phyloP scores from a whole-genome alignment of 2,113 vertebrate genomes.

The Odontophorus gujanensis region DNA sequence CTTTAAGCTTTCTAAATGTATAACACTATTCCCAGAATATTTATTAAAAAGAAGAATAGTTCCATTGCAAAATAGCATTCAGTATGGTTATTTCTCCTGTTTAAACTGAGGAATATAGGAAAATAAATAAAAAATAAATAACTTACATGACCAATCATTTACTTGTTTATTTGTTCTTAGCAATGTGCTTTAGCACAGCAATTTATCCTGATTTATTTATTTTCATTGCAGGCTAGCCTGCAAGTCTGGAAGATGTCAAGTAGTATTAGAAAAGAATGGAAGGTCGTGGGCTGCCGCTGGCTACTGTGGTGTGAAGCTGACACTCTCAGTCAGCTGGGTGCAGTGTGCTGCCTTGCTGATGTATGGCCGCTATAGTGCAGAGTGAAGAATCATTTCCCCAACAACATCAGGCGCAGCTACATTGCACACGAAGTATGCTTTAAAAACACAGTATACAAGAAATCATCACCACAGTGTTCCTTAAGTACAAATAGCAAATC shows the following conservation, averaged over 20 bases:
- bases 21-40: conserved; percentile 51
- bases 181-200: neutral
- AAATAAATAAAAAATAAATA: neutral
- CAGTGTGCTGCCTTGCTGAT: fast-evolving
- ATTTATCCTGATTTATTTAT: neutral
- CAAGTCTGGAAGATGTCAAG: neutral
- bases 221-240: neutral
- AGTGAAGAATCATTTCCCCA: neutral
- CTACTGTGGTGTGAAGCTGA: neutral
- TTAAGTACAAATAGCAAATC: neutral
- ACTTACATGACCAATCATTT: neutral
- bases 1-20: conserved; percentile 15
- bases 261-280: neutral
- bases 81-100: neutral
- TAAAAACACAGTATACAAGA: neutral
- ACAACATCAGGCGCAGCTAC: neutral
- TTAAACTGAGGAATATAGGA: neutral
- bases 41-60: conserved; percentile 45
- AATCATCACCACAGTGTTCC: neutral
- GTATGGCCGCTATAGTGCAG: neutral
- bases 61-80: neutral
- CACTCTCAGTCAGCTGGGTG: neutral
- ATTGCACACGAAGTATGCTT: fast-evolving
- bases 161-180: neutral
- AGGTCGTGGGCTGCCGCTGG: neutral